Percentiles rank a stretch among this genome's conserved stretches.
Conservation (phyloP, 2,888 invertebrate genomes). For the Papilio demoleus region DNA sequence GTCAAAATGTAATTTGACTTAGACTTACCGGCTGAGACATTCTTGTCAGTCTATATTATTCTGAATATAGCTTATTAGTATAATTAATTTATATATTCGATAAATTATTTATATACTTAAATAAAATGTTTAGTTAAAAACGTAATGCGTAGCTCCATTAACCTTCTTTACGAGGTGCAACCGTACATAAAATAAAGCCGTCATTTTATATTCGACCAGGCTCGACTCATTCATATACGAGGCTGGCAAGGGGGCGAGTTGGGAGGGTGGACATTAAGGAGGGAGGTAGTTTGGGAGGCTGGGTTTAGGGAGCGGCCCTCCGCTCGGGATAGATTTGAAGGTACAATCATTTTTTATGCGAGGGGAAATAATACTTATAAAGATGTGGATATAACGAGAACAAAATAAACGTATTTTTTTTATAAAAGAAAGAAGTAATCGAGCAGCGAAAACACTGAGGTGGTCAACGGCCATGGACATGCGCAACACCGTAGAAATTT, state of each 20-base stretch:
- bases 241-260: constrained; percentile 48
- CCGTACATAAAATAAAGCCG: constrained; percentile 39
- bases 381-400: constrained; percentile 52
- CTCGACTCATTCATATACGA: constrained; percentile 69
- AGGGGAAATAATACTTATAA: constrained; percentile 69
- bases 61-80: too few species aligned
- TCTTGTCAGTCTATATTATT: too few species aligned
- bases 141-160: constrained; percentile 38
- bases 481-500: too few species aligned
- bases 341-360: constrained; percentile 84
- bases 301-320: constrained; percentile 68
- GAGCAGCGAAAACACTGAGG: too few species aligned
- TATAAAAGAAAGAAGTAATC: too few species aligned
- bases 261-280: constrained; percentile 52
- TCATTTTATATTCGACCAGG: constrained; percentile 50
- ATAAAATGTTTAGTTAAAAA: constrained; percentile 15
- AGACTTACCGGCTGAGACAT: too few species aligned
- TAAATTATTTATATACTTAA: neutral
- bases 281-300: constrained; percentile 48
- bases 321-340: constrained; percentile 81
- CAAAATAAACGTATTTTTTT: constrained; percentile 16
- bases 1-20: too few species aligned
- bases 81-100: too few species aligned
- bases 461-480: too few species aligned
- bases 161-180: constrained; percentile 39